Evolutionary conservation across 2,113 vertebrate species (phyloP), one percentile per base, ranked within the genome.

Genomic region (Tor tambroides): DNA sequence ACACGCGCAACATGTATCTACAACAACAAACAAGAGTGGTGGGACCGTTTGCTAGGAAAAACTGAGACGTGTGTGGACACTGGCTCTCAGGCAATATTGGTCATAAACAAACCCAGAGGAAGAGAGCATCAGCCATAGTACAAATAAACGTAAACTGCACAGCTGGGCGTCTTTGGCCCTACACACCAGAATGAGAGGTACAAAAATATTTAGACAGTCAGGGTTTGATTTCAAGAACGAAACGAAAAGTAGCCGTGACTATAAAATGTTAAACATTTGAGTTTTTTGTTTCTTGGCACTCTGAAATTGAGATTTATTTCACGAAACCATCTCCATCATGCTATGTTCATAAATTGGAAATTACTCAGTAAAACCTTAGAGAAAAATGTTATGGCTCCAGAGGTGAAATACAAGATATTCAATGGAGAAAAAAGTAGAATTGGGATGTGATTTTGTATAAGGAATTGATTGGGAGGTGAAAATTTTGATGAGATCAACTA

Each of bases 81-180:
- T n/a, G n/a, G n/a, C n/a, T n/a, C n/a, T n/a, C n/a, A n/a, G n/a
- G 80, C 65, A 87, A 72, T 67, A 77, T 28, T 88, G 78, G 79
- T 14, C 80, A 88, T 88, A 90, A 85, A 85, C 85, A 90, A 84
- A 69, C 78, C 67, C 76, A 75, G 77, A 88, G 61, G 77, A 76
- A 61, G 76, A 85, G 54, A 88, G 71, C 80, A 71, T 84, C 78
- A 84, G 74, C 75, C 85, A 81, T 38, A 71, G 63, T 38, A 65
- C 17, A 86, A 81, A 82, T 32, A 63, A 86, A 86, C 54, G 38
- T 28, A 51, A 54, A 46, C 41, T 61, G n/a, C 12, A 28, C 61
- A 46, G 80, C 41, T 82, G 41, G 61, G 38, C 46, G 10, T 26
- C 54, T 63, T 43, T 63, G 79, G 79, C 19, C n/a, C n/a, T 80